phyloP scores from a whole-genome alignment of 2,888 invertebrate genomes.

The Creontiades dilutus region DNA sequence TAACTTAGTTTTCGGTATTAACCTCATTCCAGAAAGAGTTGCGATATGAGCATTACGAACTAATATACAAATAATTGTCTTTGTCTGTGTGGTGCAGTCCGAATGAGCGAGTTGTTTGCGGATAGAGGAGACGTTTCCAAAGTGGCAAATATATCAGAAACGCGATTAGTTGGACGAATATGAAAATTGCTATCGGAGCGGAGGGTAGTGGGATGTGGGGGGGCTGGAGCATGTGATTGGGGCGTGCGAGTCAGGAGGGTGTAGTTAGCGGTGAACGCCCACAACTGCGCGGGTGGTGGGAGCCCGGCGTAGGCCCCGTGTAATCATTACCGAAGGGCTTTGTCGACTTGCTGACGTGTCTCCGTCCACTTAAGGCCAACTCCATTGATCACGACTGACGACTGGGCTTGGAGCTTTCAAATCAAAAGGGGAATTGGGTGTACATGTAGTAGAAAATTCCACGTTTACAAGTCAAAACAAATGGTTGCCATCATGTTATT shows the following conservation, averaged over 20 bases:
- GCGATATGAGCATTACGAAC: background rate
- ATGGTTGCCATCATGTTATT: too few species aligned
- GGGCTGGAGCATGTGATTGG: constrained; percentile 7
- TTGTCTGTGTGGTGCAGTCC: background rate
- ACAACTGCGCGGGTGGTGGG: constrained; percentile 19
- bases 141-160: background rate
- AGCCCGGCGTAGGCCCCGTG: background rate
- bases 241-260: background rate
- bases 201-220: background rate
- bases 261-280: constrained; percentile 11
- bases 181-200: constrained; percentile 11
- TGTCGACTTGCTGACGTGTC: constrained; percentile 28
- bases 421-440: background rate
- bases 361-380: background rate
- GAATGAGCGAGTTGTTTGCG: background rate
- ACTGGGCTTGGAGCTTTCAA: background rate
- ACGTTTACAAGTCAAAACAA: too few species aligned
- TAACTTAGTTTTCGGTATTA: background rate
- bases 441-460: too few species aligned
- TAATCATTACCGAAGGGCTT: background rate
- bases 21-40: background rate
- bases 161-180: background rate
- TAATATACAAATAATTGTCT: constrained; percentile 11
- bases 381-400: constrained; percentile 19
- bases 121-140: background rate